A percentile compares a stretch with the other conserved stretches of the same genome.
phyloP scores from a whole-genome alignment of 2,888 invertebrate species.

The Escarpia spicata region DNA sequence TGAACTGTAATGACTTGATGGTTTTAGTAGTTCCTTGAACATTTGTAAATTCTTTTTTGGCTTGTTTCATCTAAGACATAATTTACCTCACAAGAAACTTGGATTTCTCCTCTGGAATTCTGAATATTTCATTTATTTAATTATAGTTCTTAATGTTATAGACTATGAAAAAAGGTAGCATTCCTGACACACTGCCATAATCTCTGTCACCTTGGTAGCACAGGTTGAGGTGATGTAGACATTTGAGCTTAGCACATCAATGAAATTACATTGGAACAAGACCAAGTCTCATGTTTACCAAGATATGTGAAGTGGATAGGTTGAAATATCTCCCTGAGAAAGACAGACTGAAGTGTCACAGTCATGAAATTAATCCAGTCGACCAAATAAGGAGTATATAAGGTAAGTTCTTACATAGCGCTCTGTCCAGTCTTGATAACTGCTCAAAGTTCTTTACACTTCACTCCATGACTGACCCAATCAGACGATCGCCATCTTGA shows the following conservation, averaged over 20 bases:
- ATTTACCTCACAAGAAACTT: no score
- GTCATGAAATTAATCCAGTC: background rate
- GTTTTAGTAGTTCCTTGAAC: no score
- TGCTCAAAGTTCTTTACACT: no score
- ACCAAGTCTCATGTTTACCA: background rate
- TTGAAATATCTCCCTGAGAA: background rate
- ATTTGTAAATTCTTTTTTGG: no score
- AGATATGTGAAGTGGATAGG: background rate
- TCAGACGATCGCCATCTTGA: no score
- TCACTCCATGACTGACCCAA: no score
- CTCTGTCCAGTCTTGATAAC: background rate
- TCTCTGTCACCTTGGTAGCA: background rate
- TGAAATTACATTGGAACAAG: slow-evolving; percentile 12
- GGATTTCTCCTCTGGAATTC: no score
- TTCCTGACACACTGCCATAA: background rate
- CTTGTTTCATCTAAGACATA: no score
- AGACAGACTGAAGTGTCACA: background rate
- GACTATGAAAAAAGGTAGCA: no score
- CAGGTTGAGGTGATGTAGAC: background rate
- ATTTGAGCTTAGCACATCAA: background rate
- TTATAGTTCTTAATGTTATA: no score
- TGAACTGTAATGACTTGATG: no score
- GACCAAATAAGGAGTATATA: background rate
- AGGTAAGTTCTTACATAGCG: background rate
- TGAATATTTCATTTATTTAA: no score